Conservation (phyloP, 1,140 invertebrate species). For the Saccostrea echinata region DNA sequence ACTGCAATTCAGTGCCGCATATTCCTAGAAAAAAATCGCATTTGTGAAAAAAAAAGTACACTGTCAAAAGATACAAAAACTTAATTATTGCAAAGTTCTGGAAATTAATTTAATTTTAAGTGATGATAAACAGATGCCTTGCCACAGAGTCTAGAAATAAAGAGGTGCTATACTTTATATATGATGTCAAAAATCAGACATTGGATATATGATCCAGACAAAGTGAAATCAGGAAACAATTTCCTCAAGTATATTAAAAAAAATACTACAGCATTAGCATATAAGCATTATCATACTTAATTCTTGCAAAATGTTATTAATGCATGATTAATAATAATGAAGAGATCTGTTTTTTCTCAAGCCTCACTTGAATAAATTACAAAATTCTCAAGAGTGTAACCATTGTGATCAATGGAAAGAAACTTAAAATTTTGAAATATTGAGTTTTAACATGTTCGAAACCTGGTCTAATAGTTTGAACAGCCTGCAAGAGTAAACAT, state of each 20-base stretch:
- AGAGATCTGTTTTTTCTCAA: slow-evolving; percentile 5
- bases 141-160: not conserved
- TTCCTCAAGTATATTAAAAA: no score
- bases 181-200: not conserved
- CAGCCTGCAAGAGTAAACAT: slow-evolving; percentile 1
- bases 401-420: slow-evolving; percentile 16
- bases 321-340: not conserved
- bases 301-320: no score
- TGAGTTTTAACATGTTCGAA: slow-evolving; percentile 13
- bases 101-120: slow-evolving; percentile 27
- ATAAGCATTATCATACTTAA: no score
- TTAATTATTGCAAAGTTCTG: not conserved
- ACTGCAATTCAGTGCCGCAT: not conserved
- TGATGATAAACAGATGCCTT: slow-evolving; percentile 26
- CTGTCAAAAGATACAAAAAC: slow-evolving; percentile 12
- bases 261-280: no score
- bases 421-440: not conserved
- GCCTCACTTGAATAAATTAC: not conserved
- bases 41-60: not conserved
- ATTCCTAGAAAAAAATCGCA: not conserved
- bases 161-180: not conserved
- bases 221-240: no score
- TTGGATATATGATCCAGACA: not conserved
- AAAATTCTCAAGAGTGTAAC: not conserved
- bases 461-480: slow-evolving; percentile 14